Evolutionary conservation across 92 coral and sea anemone genomes (phyloP).

Genomic region (Meandrina meandrites): DNA sequence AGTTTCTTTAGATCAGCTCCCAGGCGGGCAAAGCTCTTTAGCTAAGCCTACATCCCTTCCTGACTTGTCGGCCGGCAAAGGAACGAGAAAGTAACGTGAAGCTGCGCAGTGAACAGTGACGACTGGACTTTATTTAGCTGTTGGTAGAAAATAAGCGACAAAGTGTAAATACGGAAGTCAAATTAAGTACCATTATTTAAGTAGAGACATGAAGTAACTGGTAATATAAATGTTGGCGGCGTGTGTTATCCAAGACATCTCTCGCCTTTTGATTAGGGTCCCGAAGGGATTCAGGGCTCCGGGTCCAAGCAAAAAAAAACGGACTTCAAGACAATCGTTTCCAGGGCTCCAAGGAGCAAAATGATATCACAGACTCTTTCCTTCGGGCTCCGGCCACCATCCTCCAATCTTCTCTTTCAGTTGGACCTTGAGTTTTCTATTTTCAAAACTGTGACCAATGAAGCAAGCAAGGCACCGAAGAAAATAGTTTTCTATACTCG

Average conservation of each 20-base stretch:
- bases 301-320: no score
- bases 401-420: no score
- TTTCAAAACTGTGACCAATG: background rate
- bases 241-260: background rate
- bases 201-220: background rate
- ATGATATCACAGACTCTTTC: no score
- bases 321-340: no score
- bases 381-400: no score
- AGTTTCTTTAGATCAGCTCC: slow-evolving; percentile 41
- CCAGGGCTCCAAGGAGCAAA: no score
- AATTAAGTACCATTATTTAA: background rate
- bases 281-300: no score
- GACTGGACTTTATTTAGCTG: background rate
- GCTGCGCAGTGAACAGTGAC: background rate
- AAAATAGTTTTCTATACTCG: background rate
- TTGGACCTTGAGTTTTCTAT: no score
- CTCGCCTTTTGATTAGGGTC: no score
- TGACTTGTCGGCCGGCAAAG: slow-evolving; percentile 57
- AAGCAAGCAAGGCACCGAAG: background rate
- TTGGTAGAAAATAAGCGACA: background rate
- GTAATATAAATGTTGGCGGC: background rate
- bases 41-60: slow-evolving; percentile 61
- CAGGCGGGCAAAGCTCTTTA: slow-evolving; percentile 34
- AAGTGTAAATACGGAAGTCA: background rate
- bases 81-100: slow-evolving; percentile 30